These are phyloP conservation scores for Sylvia borin DNA, from an alignment of 2,797 vertebrate species.

Conservation along the genomic window DNA sequence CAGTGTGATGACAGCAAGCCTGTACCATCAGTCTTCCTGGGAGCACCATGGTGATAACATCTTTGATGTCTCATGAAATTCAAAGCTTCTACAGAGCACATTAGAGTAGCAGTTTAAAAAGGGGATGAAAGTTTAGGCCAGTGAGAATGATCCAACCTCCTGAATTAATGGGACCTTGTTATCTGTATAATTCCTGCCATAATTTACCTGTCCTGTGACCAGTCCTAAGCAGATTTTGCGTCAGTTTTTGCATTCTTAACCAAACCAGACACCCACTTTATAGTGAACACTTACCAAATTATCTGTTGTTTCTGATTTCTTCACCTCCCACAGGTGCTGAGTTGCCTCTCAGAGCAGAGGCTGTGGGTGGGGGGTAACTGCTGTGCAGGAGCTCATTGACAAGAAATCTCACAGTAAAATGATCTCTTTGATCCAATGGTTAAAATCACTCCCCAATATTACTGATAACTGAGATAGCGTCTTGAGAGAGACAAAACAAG, in stretches of 20 bases:
- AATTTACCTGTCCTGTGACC: neutral
- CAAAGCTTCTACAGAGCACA: neutral
- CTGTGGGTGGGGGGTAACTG: neutral
- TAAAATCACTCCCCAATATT: neutral
- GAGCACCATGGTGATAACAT: conserved; percentile 31
- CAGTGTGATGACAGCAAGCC: conserved; percentile 48
- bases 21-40: conserved; percentile 33
- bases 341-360: neutral
- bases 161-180: neutral
- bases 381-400: neutral
- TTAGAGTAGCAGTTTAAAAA: neutral
- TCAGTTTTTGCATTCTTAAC: neutral
- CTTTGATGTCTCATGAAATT: conserved; percentile 15
- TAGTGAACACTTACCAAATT: neutral
- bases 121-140: conserved; percentile 14
- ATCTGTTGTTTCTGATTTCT: neutral
- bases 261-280: neutral
- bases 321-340: neutral
- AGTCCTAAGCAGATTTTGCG: neutral
- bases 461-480: neutral
- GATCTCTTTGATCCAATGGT: neutral
- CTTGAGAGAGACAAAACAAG: neutral
- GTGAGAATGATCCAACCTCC: neutral
- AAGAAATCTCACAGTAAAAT: neutral
- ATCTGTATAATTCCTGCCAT: neutral